phyloP scores from a whole-genome alignment of 2,113 vertebrate genomes.

The Rhinoptilus africanus region DNA sequence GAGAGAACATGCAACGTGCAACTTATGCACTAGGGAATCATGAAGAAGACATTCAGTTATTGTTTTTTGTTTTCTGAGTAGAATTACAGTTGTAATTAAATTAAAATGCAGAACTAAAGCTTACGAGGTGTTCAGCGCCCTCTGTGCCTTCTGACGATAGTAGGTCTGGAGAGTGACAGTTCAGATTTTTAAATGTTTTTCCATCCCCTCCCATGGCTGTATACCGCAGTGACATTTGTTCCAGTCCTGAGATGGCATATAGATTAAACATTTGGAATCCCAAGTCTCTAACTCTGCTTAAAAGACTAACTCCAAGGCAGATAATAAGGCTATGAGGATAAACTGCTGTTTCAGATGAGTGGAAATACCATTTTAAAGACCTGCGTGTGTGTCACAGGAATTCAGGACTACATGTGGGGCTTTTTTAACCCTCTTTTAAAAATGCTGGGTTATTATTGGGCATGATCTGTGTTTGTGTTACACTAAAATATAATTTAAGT shows the following conservation, averaged over 20 bases:
- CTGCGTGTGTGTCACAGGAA: not conserved
- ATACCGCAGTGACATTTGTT: not conserved
- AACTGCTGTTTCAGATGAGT: not conserved
- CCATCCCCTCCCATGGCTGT: not conserved
- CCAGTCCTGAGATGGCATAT: not conserved
- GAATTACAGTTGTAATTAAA: constrained; percentile 11
- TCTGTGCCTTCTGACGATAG: not conserved
- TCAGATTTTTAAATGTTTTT: not conserved
- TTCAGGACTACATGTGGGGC: not conserved
- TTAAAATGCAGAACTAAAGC: not conserved
- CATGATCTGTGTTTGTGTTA: not conserved
- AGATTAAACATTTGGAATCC: not conserved
- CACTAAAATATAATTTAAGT: not conserved
- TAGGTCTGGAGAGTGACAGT: not conserved
- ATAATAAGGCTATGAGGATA: not conserved
- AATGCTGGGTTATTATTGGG: not conserved
- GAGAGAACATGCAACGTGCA: constrained; percentile 34
- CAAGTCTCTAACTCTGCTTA: not conserved
- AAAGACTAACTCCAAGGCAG: not conserved
- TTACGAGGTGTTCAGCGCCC: not conserved
- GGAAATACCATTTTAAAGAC: not conserved
- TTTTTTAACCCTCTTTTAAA: not conserved
- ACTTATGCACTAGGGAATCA: constrained; percentile 47
- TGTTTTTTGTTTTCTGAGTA: constrained; percentile 28
- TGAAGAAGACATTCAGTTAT: constrained; percentile 27